A percentile compares a stretch with the other conserved stretches of the same genome.
Conservation (phyloP, 1,140 invertebrate species). For the Maconellicoccus hirsutus region DNA sequence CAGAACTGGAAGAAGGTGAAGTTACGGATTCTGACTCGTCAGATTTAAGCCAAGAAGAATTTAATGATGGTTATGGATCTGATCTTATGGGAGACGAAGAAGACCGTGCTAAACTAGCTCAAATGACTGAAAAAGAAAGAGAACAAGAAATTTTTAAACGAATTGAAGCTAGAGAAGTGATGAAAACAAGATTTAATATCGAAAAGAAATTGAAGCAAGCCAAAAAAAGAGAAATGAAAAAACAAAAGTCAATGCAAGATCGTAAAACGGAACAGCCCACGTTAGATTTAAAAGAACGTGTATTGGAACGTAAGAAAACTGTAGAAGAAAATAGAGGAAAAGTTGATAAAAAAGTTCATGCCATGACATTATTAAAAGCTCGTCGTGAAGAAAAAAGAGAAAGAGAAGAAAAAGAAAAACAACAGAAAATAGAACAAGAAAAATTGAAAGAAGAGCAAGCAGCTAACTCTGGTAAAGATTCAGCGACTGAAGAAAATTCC, state of each 20-base stretch:
- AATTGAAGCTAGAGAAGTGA: conserved; percentile 82
- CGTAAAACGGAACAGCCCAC: conserved; percentile 34
- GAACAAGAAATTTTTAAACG: conserved; percentile 95
- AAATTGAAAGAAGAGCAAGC: conserved; percentile 41
- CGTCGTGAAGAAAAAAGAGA: conserved; percentile 70
- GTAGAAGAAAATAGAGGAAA: conserved; percentile 72
- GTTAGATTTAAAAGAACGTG: conserved; percentile 61
- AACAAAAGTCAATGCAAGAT: conserved; percentile 42
- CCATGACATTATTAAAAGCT: conserved; percentile 82
- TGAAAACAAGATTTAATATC: conserved; percentile 94
- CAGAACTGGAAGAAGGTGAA: conserved; percentile 8
- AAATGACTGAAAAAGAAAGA: conserved; percentile 92
- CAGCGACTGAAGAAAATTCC: conserved; percentile 42
- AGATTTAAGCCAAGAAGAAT: conserved; percentile 50
- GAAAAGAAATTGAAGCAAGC: conserved; percentile 83
- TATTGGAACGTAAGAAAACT: conserved; percentile 82
- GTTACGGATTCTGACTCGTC: conserved; percentile 33
- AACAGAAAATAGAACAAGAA: conserved; percentile 39
- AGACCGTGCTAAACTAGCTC: conserved; percentile 73
- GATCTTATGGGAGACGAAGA: conserved; percentile 95
- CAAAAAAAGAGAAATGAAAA: conserved; percentile 65
- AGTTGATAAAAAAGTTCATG: conserved; percentile 78
- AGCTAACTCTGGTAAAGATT: conserved; percentile 41
- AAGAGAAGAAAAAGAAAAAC: conserved; percentile 51
- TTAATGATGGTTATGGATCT: conserved; percentile 83